Evolutionary conservation across 2,113 vertebrate species (phyloP), one percentile per base, ranked within the genome.

Genomic region (Thunnus thynnus): DNA sequence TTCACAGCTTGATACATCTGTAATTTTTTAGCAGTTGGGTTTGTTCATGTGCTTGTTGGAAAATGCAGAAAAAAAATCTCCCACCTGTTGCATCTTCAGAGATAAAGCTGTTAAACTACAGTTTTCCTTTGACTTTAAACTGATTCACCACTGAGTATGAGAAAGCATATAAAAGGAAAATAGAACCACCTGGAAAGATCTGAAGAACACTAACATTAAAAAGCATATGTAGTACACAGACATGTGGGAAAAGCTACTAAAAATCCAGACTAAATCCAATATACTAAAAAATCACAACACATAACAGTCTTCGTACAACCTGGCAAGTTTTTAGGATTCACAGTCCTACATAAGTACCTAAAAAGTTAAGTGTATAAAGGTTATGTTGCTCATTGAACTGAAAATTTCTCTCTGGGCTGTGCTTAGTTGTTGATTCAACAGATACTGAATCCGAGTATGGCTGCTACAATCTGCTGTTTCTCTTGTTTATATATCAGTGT

Each of bases 401-500:
- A 71, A 51, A 74, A 55, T 54, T 30, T 22, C 32, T 55, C 41
- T 72, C 62, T 56, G 60, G 54, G 78, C 56, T 72, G 61, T 80
- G 68, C 27, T 80, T 61, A 75, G 51, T 50, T 70, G 58, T 76
- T 20, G 14, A 83, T 60, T 83, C 41, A 25, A 41, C 69, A 78
- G 63, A 84, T 22, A 63, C 66, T 16, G 56, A 74, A 63, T 79
- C 74, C 68, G 79, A 41, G n/a, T 20, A 78, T 83, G 86, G 69
- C 83, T 58, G 72, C 69, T 20, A 10, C 30, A 81, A 72, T 69
- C 78, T 83, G 63, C 66, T 25, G 65, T 76, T 79, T 80, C 50
- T 62, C 69, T 55, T 65, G 74, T 89, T 93, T 83, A 83, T 48
- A 83, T 48, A 74, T 50, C 73, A 76, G 52, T 68, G 20, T 73